Evolutionary conservation across 2,797 vertebrate genomes (phyloP).

Genomic region (Enteromius trimaculatus): DNA sequence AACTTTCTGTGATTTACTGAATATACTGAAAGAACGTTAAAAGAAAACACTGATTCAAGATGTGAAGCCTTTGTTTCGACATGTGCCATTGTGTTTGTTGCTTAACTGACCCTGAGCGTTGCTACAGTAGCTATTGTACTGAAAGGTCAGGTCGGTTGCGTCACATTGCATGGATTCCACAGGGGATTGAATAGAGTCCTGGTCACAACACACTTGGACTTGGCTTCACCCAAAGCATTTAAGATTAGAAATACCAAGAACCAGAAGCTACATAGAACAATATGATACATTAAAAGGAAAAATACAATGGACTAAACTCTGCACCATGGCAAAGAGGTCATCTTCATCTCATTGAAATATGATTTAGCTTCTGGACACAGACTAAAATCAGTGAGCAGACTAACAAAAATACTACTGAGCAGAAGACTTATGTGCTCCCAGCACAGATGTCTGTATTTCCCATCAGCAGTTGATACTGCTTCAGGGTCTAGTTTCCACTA

Average conservation of each 20-base stretch:
- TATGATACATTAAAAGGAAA: not conserved
- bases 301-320: not conserved
- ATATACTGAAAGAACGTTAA: not conserved
- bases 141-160: conserved; percentile 40
- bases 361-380: conserved; percentile 3
- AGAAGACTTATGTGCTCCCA: conserved; percentile 13
- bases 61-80: not conserved
- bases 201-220: conserved; percentile 8
- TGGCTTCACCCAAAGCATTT: conserved; percentile 20
- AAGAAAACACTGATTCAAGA: not conserved
- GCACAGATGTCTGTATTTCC: conserved; percentile 33
- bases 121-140: conserved; percentile 44
- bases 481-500: conserved; percentile 18
- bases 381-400: not conserved
- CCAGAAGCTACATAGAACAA: not conserved
- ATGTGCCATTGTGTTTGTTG: conserved; percentile 22
- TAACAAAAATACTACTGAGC: not conserved
- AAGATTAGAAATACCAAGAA: conserved; percentile 27
- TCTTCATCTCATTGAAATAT: conserved; percentile 11
- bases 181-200: conserved; percentile 37
- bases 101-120: conserved; percentile 27
- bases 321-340: not conserved
- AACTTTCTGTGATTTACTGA: no score
- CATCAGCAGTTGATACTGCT: conserved; percentile 29
- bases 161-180: conserved; percentile 52